phyloP scores from a whole-genome alignment of 2,113 vertebrate species.

The Rhynchomys soricoides region DNA sequence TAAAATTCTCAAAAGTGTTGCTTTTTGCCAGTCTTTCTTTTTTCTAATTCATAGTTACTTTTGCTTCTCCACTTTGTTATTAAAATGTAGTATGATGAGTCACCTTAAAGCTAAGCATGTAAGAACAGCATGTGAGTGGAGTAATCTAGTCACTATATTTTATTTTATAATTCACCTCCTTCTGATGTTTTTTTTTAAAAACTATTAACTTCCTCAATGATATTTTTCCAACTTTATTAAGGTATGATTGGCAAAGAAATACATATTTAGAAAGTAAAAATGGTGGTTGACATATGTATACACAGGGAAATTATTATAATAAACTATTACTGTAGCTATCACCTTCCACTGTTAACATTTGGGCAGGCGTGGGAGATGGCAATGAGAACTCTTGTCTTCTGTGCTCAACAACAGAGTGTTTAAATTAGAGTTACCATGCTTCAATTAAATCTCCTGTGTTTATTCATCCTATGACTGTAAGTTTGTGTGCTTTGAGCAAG shows the following conservation, averaged over 20 bases:
- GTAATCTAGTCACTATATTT: not conserved
- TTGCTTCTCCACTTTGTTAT: not conserved
- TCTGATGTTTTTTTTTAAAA: not conserved
- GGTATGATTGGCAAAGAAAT: not conserved
- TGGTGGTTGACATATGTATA: not conserved
- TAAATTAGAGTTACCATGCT: not conserved
- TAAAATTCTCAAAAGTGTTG: not conserved
- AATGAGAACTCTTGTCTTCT: not conserved
- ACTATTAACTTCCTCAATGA: not conserved
- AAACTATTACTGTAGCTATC: not conserved
- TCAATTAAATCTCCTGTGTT: not conserved
- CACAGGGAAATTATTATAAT: not conserved
- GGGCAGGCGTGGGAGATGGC: not conserved
- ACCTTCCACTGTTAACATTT: not conserved
- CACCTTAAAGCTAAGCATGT: not conserved
- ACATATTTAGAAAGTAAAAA: not conserved
- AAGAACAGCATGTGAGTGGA: not conserved
- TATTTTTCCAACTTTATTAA: not conserved
- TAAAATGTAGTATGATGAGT: not conserved
- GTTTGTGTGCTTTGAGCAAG: not conserved
- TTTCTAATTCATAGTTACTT: constrained; percentile 34
- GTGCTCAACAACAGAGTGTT: not conserved
- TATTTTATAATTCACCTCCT: not conserved
- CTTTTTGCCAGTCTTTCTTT: not conserved
- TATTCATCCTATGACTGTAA: not conserved